Base-by-base conservation (phyloP, 2,113 vertebrate genomes). In the Nyctereutes procyonoides region DNA sequence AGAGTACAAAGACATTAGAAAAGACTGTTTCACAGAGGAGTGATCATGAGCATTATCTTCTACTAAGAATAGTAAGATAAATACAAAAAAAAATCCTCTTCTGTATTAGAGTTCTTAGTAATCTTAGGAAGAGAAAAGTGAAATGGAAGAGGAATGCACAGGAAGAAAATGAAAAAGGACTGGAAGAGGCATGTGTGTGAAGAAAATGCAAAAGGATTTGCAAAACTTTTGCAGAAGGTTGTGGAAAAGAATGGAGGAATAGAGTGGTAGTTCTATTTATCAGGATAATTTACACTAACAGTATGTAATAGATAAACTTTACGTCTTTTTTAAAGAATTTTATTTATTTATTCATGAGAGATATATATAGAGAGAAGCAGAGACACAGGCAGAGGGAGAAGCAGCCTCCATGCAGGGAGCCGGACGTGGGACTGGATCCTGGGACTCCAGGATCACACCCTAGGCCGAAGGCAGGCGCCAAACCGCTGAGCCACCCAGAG, bases 101-200 rank as follows among this genome's bases (percentile, higher is more conserved):
- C 38, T 1, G 12, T 82, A 60, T 51, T 38, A 28, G 12, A 82
- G 53, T 58, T 53, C 74, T 13, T 53, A 48, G 51, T 26, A 88
- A 76, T 0, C 69, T 94, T 62, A 94, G 69, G 13, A 76, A 87
- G 28, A 91, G 5, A 86, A 60, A 5, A 35, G 5, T 69, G 22
- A 97, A 89, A 80, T 24, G 0, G 0, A 62, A 69, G 17, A 12
- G 1, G 1, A 3, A n/a, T 38, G 22, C 43, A 48, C 12, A 3
- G 32, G 51, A 85, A 58, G 43, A 62, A 89, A 32, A 83, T 87
- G 22, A 28, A 28, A 26, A 63, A 63, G 62, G 26, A 26, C 30
- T 24, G 0, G 0, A 62, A 69, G 17, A 12, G 1, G 1, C 4
- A 38, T 38, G 26, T 35, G 38, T 14, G 22, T 24, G 22, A 43